Evolutionary conservation across 2,888 invertebrate genomes (phyloP).

Genomic region (Cataglyphis albicans): DNA sequence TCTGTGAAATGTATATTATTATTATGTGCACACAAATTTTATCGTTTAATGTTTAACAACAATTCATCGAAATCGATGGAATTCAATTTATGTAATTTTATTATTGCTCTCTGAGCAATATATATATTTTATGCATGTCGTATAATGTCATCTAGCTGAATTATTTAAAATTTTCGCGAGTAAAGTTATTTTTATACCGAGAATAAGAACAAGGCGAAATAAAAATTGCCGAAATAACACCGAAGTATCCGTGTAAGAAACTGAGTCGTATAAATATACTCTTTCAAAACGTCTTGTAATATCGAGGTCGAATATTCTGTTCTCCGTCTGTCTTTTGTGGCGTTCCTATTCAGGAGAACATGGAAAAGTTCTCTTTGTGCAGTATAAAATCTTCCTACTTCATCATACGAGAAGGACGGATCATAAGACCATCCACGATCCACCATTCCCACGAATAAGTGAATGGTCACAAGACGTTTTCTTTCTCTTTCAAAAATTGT

Average conservation of each 20-base stretch:
- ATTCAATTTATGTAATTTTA: background rate
- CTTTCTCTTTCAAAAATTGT: conserved; percentile 58
- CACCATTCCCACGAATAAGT: conserved; percentile 58
- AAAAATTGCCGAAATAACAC: conserved; percentile 22
- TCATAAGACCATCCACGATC: conserved; percentile 55
- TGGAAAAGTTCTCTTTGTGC: conserved; percentile 62
- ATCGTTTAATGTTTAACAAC: background rate
- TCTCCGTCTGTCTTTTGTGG: conserved; percentile 65
- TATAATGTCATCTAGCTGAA: background rate
- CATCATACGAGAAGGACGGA: conserved; percentile 63
- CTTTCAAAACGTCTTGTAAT: conserved; percentile 62
- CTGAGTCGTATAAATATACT: conserved; percentile 62
- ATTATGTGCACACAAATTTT: background rate
- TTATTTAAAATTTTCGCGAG: background rate
- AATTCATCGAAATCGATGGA: background rate
- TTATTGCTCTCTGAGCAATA: background rate
- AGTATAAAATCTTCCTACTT: conserved; percentile 65
- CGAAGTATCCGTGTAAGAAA: conserved; percentile 10
- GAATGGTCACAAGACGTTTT: conserved; percentile 49
- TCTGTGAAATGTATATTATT: background rate
- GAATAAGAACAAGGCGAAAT: background rate
- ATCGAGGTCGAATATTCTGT: conserved; percentile 62
- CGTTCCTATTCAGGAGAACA: conserved; percentile 59
- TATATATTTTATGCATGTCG: background rate
- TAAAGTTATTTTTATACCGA: background rate